A percentile compares a stretch with the other conserved stretches of the same genome.
These are phyloP conservation scores for Kryptolebias marmoratus DNA, from an alignment of 2,113 vertebrate species.

Conservation along the genomic window DNA sequence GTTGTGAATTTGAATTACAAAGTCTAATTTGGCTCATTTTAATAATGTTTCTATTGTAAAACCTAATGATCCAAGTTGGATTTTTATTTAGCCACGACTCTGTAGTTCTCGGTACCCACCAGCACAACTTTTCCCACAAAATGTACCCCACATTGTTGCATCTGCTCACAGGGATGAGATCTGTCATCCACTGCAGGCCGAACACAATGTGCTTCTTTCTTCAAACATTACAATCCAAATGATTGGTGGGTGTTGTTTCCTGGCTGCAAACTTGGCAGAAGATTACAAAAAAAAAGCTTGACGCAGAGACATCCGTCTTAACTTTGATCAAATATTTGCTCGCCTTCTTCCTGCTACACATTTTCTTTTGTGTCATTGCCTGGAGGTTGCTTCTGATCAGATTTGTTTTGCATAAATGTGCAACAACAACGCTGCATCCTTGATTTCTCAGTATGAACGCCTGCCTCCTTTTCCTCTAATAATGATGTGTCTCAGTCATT, in stretches of 20 bases:
- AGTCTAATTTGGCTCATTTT: slow-evolving; percentile 60
- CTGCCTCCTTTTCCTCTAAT: slow-evolving; percentile 43
- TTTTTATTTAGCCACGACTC: slow-evolving; percentile 4
- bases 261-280: slow-evolving; percentile 34
- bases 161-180: slow-evolving; percentile 7
- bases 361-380: slow-evolving; percentile 50
- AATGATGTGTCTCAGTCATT: slow-evolving; percentile 20
- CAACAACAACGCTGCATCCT: slow-evolving; percentile 40
- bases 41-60: slow-evolving; percentile 47
- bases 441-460: slow-evolving; percentile 62
- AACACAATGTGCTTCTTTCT: slow-evolving; percentile 14
- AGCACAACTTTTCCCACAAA: slow-evolving; percentile 31
- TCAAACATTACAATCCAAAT: slow-evolving; percentile 24
- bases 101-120: slow-evolving; percentile 5
- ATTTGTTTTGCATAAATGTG: slow-evolving; percentile 63
- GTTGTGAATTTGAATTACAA: slow-evolving; percentile 66
- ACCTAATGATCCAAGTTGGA: slow-evolving; percentile 37
- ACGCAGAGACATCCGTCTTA: slow-evolving; percentile 27
- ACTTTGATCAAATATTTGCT: slow-evolving; percentile 67
- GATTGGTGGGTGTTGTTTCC: slow-evolving; percentile 38
- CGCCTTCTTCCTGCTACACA: slow-evolving; percentile 31
- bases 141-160: slow-evolving; percentile 24
- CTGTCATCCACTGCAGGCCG: slow-evolving; percentile 21
- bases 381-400: slow-evolving; percentile 56
- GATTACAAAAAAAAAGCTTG: slow-evolving; percentile 32